phyloP scores from a whole-genome alignment of 1,140 invertebrate genomes.

The Trachymyrmex cornetzi region DNA sequence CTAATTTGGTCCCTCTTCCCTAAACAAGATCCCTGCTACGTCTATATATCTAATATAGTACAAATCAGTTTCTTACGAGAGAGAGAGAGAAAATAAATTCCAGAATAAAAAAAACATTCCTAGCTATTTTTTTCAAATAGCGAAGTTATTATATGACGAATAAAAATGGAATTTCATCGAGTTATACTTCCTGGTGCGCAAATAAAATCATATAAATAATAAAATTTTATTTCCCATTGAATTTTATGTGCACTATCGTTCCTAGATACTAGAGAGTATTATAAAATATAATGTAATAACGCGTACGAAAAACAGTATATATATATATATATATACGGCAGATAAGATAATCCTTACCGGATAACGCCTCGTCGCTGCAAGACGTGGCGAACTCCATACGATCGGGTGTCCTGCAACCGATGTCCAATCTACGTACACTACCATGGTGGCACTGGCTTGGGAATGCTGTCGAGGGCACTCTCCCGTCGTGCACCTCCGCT shows the following conservation, averaged over 20 bases:
- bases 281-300: neutral
- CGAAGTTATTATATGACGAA: neutral
- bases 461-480: constrained; percentile 73
- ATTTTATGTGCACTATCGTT: constrained; percentile 4
- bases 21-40: too few relatives aligned
- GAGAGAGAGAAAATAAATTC: neutral
- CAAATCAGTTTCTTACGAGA: neutral
- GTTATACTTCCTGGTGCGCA: neutral
- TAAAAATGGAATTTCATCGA: neutral
- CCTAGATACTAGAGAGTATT: neutral
- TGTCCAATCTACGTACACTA: constrained; percentile 81
- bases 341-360: constrained; percentile 77
- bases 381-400: constrained; percentile 84
- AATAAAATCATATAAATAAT: neutral
- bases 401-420: constrained; percentile 83
- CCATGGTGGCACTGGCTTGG: constrained; percentile 79
- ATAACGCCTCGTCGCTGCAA: constrained; percentile 82
- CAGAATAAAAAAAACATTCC: neutral
- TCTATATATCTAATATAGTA: neutral
- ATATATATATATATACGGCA: too few relatives aligned
- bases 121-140: neutral
- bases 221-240: neutral
- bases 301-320: neutral
- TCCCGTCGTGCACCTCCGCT: constrained; percentile 77
- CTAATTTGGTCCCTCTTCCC: too few relatives aligned